These are phyloP conservation scores for Triplophysa dalaica DNA, from an alignment of 2,113 vertebrate genomes.

Conservation along the genomic window DNA sequence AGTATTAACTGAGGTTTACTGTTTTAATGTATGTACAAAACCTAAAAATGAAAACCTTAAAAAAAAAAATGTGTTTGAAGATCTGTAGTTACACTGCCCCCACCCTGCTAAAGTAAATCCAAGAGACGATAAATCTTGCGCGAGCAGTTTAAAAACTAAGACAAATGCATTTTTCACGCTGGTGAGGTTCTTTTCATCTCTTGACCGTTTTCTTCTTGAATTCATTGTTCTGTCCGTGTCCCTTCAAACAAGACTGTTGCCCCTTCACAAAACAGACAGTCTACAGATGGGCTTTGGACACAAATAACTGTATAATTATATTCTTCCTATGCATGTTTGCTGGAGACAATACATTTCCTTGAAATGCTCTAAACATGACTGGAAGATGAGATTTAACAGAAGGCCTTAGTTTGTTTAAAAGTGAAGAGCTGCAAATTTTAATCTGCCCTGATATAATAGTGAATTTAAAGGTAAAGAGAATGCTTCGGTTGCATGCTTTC, in stretches of 20 bases:
- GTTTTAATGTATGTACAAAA: neutral
- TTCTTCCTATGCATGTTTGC: slow-evolving; percentile 35
- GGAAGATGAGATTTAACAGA: neutral
- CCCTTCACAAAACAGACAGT: slow-evolving; percentile 22
- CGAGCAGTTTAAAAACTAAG: slow-evolving; percentile 29
- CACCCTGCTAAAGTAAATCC: slow-evolving; percentile 25
- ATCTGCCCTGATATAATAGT: neutral
- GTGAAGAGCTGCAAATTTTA: neutral
- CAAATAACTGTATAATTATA: slow-evolving; percentile 40
- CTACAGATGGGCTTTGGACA: slow-evolving; percentile 51
- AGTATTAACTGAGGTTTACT: neutral
- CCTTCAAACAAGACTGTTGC: slow-evolving; percentile 15
- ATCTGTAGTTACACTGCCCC: neutral
- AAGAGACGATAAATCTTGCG: slow-evolving; percentile 42
- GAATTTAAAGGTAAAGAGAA: neutral
- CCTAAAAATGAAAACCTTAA: neutral
- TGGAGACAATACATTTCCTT: slow-evolving; percentile 42
- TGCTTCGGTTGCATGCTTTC: neutral
- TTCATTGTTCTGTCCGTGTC: slow-evolving; percentile 48
- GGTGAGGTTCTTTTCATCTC: slow-evolving; percentile 48
- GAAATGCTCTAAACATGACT: neutral
- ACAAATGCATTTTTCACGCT: slow-evolving; percentile 42
- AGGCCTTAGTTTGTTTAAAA: slow-evolving; percentile 7
- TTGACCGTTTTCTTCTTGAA: slow-evolving; percentile 44
- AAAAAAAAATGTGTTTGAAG: neutral